Conservation (phyloP, 2,797 vertebrate genomes). For the Periophthalmus magnuspinnatus region DNA sequence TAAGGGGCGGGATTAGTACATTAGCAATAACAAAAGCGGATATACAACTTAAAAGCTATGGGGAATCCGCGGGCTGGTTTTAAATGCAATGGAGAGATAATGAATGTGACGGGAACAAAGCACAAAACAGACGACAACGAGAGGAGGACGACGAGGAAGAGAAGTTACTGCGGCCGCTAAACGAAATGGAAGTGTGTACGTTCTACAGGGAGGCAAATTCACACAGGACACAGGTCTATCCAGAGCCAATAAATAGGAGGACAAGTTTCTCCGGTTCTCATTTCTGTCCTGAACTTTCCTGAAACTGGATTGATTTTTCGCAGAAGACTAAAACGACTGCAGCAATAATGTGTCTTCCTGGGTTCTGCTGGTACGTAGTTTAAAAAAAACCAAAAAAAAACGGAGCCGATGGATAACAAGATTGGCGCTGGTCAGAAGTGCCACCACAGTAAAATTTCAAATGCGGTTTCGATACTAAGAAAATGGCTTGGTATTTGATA, state of each 20-base stretch:
- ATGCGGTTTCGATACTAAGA: too few species aligned
- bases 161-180: slow-evolving; percentile 6
- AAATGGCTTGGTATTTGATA: too few species aligned
- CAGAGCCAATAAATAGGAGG: neutral
- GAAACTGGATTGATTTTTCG: neutral
- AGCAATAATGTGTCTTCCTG: neutral
- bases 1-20: neutral
- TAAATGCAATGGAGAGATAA: slow-evolving; percentile 18
- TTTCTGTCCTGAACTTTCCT: neutral
- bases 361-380: neutral
- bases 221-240: neutral
- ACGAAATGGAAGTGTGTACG: neutral
- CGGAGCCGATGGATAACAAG: neutral
- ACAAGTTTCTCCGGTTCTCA: neutral
- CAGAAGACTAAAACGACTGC: neutral
- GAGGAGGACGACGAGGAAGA: slow-evolving; percentile 14
- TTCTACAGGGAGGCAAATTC: neutral
- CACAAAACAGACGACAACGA: neutral
- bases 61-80: neutral
- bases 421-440: too few species aligned
- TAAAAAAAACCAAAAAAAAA: neutral
- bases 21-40: neutral
- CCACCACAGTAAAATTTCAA: too few species aligned
- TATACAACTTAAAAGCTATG: neutral
- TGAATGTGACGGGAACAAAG: slow-evolving; percentile 12